phyloP scores from a whole-genome alignment of 1,140 invertebrate genomes.

The Pantala flavescens region DNA sequence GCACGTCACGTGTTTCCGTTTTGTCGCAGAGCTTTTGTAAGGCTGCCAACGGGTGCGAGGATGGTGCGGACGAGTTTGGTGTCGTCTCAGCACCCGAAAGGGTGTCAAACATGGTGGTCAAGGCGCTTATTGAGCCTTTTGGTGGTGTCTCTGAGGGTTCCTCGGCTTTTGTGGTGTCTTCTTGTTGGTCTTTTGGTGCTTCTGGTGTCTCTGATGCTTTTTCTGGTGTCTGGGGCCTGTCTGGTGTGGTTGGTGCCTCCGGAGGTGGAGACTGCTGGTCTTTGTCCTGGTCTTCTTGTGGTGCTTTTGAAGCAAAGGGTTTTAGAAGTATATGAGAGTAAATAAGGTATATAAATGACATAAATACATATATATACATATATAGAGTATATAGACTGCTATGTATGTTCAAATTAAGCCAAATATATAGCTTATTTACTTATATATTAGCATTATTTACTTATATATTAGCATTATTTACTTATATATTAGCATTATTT shows the following conservation, averaged over 20 bases:
- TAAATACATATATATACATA: no score
- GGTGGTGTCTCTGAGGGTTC: background rate
- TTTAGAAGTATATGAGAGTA: no score
- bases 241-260: background rate
- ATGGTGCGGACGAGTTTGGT: constrained; percentile 29
- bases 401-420: no score
- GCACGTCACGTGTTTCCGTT: constrained; percentile 59
- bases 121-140: constrained; percentile 62
- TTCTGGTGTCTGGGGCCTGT: background rate
- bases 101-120: constrained; percentile 84
- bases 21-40: constrained; percentile 91
- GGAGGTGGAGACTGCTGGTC: background rate
- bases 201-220: background rate
- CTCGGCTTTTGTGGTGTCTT: background rate
- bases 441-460: no score
- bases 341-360: no score
- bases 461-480: no score
- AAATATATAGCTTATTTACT: no score
- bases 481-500: no score
- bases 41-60: constrained; percentile 80
- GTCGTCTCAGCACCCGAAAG: constrained; percentile 46
- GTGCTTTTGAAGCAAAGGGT: background rate
- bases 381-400: no score
- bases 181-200: background rate
- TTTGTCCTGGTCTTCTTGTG: no score